Conservation (phyloP, 2,113 vertebrate species). For the Mastomys coucha region DNA sequence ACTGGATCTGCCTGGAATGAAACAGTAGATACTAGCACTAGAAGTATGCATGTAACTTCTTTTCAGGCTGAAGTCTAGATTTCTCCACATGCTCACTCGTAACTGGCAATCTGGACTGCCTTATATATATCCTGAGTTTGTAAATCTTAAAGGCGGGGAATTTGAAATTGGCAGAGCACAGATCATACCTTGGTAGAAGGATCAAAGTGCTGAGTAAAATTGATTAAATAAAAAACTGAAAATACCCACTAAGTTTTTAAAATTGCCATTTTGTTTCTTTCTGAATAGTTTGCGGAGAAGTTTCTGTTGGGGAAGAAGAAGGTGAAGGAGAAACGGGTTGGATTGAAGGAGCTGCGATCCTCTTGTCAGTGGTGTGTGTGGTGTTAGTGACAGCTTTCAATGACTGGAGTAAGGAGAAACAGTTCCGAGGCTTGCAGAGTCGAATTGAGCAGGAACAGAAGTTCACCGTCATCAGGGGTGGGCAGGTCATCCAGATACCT, state of each 20-base stretch:
- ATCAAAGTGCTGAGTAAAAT: background rate
- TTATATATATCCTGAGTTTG: background rate
- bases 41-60: background rate
- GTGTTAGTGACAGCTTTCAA: conserved; percentile 99
- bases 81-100: background rate
- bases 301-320: conserved; percentile 93
- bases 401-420: conserved; percentile 99
- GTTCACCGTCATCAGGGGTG: conserved; percentile 96
- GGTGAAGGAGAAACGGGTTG: conserved; percentile 96
- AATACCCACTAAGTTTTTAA: conserved; percentile 21
- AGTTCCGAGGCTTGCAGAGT: conserved; percentile 97
- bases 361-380: conserved; percentile 97
- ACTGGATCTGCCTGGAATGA: background rate
- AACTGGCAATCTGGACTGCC: background rate
- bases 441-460: conserved; percentile 99
- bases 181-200: background rate
- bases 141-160: background rate
- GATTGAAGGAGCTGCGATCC: conserved; percentile 99
- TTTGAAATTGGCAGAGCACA: background rate
- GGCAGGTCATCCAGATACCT: conserved; percentile 98
- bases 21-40: too few species aligned
- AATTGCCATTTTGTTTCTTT: conserved; percentile 76
- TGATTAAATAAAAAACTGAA: background rate
- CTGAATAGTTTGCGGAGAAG: conserved; percentile 93
- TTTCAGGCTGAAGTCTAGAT: background rate